Conservation (phyloP, 2,888 invertebrate species). For the Phrixothrix hirtus region DNA sequence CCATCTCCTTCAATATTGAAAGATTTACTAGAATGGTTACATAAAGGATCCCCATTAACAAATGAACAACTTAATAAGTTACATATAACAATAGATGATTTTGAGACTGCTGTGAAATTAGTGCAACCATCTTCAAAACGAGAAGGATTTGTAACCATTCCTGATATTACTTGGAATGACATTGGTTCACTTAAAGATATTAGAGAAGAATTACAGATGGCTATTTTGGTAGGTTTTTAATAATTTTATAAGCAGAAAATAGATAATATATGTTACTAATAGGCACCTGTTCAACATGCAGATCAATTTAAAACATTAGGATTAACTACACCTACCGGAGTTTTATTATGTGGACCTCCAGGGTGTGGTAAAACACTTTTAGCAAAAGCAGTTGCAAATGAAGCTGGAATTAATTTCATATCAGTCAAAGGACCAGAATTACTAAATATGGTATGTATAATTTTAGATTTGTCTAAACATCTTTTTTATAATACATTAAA, state of each 20-base stretch:
- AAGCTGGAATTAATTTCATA: slow-evolving; percentile 98
- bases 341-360: slow-evolving; percentile 94
- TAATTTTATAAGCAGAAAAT: not conserved
- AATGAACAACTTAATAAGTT: slow-evolving; percentile 66
- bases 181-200: slow-evolving; percentile 90
- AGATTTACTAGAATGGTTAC: slow-evolving; percentile 69
- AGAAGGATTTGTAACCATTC: slow-evolving; percentile 97
- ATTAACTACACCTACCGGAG: slow-evolving; percentile 81
- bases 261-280: slow-evolving; percentile 40
- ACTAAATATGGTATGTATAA: slow-evolving; percentile 92
- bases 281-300: slow-evolving; percentile 89
- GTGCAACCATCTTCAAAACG: slow-evolving; percentile 93
- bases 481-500: not conserved
- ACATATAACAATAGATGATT: slow-evolving; percentile 76
- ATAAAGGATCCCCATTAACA: slow-evolving; percentile 65
- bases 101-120: slow-evolving; percentile 73
- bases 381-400: slow-evolving; percentile 98
- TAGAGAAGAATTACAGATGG: slow-evolving; percentile 85
- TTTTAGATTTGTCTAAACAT: too few relatives aligned
- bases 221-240: slow-evolving; percentile 69
- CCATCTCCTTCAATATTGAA: slow-evolving; percentile 50
- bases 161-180: slow-evolving; percentile 96
- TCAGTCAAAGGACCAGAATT: slow-evolving; percentile 98
- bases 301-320: slow-evolving; percentile 79
- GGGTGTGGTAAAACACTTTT: slow-evolving; percentile 95